Conservation (phyloP, 2,888 invertebrate genomes). For the Tethea ocularis region DNA sequence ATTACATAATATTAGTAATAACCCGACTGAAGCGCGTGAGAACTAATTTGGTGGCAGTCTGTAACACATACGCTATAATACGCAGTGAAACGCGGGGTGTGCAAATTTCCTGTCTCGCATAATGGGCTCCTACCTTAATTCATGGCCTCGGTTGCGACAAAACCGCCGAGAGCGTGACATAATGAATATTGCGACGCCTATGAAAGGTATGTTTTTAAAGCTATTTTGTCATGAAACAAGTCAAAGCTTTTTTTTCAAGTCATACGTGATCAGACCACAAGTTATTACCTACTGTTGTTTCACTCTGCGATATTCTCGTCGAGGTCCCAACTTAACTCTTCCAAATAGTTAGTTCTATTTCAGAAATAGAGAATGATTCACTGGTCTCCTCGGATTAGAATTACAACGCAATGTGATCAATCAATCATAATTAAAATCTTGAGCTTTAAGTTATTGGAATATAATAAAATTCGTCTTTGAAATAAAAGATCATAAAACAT, state of each 20-base stretch:
- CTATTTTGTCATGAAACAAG: conserved; percentile 35
- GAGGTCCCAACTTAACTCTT: not conserved
- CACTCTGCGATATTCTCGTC: not conserved
- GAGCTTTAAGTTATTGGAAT: not conserved
- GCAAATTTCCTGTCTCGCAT: conserved; percentile 70
- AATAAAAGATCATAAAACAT: not conserved
- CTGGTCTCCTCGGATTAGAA: not conserved
- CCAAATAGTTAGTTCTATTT: too few relatives aligned
- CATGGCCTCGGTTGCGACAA: conserved; percentile 59
- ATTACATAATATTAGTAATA: conserved; percentile 1
- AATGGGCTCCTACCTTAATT: conserved; percentile 65
- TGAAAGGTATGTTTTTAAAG: conserved; percentile 45
- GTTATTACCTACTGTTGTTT: not conserved
- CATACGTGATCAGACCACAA: conserved; percentile 18
- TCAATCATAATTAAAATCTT: too few relatives aligned
- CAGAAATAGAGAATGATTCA: too few relatives aligned
- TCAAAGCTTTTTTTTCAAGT: conserved; percentile 21
- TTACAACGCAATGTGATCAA: too few relatives aligned
- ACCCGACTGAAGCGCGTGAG: not conserved
- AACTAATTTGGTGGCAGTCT: conserved; percentile 28
- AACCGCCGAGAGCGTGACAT: conserved; percentile 55
- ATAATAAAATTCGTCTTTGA: not conserved
- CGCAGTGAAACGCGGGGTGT: conserved; percentile 51
- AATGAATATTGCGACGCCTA: conserved; percentile 58
- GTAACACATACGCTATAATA: conserved; percentile 36